phyloP scores from a whole-genome alignment of 2,113 vertebrate species.

The Strix aluco region DNA sequence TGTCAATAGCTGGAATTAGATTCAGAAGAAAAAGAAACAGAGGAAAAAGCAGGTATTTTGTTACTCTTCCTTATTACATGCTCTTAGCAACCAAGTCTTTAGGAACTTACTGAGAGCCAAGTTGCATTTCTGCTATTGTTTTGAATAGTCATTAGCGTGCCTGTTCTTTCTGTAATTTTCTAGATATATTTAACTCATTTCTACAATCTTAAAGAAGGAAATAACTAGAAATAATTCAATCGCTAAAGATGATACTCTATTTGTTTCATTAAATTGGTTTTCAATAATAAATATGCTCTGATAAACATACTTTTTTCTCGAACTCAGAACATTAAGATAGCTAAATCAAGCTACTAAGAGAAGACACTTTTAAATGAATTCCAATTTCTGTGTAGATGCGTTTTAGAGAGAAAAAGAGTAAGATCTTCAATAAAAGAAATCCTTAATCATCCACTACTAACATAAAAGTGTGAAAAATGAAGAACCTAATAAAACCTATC shows the following conservation, averaged over 20 bases:
- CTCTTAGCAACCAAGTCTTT: neutral
- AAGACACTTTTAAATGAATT: neutral
- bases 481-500: neutral
- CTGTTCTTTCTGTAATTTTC: neutral
- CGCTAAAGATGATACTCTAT: neutral
- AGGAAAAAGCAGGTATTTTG: fast-evolving
- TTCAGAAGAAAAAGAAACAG: neutral
- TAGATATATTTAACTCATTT: neutral
- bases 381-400: neutral
- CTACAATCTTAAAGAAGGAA: neutral
- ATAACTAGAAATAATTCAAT: neutral
- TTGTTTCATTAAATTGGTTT: neutral
- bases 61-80: neutral
- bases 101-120: neutral
- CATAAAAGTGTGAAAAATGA: neutral
- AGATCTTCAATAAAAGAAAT: neutral
- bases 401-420: neutral
- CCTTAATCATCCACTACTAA: neutral
- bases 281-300: neutral
- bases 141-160: neutral
- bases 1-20: neutral
- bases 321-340: neutral
- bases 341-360: neutral
- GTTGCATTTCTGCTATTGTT: neutral
- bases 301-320: neutral